phyloP scores from a whole-genome alignment of 2,797 vertebrate species.

The Aphelocoma californica region DNA sequence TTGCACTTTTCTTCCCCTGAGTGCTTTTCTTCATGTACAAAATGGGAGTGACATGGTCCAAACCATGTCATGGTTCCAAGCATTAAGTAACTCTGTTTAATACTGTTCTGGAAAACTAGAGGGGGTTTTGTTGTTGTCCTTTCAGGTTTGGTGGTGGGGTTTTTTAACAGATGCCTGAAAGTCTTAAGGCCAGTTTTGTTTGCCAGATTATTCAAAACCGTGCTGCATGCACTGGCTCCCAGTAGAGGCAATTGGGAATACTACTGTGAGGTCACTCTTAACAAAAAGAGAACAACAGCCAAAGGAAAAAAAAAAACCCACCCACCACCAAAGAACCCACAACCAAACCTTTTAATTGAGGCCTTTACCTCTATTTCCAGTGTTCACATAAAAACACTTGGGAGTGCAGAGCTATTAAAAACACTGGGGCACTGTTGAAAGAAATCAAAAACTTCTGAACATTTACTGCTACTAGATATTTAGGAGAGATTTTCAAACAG shows the following conservation, averaged over 20 bases:
- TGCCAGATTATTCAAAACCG: neutral
- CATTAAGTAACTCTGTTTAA: neutral
- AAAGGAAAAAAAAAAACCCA: neutral
- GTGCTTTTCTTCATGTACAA: neutral
- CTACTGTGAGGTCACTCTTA: neutral
- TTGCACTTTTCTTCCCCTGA: neutral
- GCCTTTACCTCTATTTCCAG: neutral
- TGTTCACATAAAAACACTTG: neutral
- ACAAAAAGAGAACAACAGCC: neutral
- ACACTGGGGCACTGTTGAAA: neutral
- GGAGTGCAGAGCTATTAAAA: neutral
- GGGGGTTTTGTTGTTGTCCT: neutral
- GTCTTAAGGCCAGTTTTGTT: neutral
- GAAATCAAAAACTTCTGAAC: neutral
- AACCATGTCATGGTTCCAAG: neutral
- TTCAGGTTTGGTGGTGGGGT: neutral
- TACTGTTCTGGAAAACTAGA: neutral
- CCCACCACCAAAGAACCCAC: accelerated
- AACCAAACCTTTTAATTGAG: neutral
- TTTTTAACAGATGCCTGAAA: neutral
- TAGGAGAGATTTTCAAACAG: neutral
- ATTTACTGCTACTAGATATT: neutral
- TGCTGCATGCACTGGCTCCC: neutral
- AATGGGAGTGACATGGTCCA: neutral
- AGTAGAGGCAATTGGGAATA: neutral